Conservation (phyloP, 1,140 invertebrate genomes). For the Hylaeus anthracinus region DNA sequence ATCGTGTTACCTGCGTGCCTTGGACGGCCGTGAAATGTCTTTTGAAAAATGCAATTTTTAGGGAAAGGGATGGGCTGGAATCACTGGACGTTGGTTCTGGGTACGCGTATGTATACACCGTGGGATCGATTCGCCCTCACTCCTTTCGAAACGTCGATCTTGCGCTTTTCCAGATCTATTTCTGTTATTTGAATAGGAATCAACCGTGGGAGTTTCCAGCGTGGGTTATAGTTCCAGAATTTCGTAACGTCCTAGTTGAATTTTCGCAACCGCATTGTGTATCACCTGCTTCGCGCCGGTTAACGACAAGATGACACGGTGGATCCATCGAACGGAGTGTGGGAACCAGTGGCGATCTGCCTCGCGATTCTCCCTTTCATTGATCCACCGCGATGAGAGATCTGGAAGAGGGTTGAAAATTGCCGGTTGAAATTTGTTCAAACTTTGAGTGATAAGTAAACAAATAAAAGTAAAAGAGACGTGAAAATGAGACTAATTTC, state of each 20-base stretch:
- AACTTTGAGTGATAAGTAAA: too few relatives aligned
- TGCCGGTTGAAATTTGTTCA: too few relatives aligned
- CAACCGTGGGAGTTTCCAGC: slow-evolving; percentile 55
- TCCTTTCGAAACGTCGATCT: slow-evolving; percentile 47
- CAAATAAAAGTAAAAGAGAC: not conserved
- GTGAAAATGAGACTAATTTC: not conserved
- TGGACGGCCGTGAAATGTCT: slow-evolving; percentile 39
- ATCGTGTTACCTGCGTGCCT: slow-evolving; percentile 49
- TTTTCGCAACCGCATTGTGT: slow-evolving; percentile 53
- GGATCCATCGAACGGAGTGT: slow-evolving; percentile 49
- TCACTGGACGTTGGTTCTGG: slow-evolving; percentile 34
- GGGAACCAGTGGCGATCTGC: slow-evolving; percentile 45
- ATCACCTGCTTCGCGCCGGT: slow-evolving; percentile 57
- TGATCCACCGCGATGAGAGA: not conserved
- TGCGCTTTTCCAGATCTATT: slow-evolving; percentile 11
- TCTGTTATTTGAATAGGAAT: slow-evolving; percentile 49
- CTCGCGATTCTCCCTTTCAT: slow-evolving; percentile 20
- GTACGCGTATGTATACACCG: slow-evolving; percentile 20
- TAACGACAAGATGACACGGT: slow-evolving; percentile 41
- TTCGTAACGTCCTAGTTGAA: slow-evolving; percentile 48
- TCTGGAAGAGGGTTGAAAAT: not conserved
- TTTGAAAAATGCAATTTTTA: slow-evolving; percentile 51
- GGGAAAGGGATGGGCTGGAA: slow-evolving; percentile 22
- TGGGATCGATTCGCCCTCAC: slow-evolving; percentile 54
- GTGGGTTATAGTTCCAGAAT: slow-evolving; percentile 33